Evolutionary conservation across 2,797 vertebrate species (phyloP).

Genomic region (Anolis apletophallus): DNA sequence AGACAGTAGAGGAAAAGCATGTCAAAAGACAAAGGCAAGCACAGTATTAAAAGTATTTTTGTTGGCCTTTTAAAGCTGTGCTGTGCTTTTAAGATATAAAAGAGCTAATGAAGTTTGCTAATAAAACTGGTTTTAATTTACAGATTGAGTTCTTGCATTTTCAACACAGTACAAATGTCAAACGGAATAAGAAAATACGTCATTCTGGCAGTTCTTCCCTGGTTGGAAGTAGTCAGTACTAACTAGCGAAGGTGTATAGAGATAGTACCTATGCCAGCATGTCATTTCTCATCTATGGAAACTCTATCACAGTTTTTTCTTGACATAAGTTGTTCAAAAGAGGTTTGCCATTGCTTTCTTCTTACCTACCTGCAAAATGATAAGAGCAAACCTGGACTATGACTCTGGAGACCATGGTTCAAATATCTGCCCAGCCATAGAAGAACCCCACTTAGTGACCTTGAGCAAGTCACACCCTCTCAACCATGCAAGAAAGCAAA

Average conservation of each 20-base stretch:
- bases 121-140: background rate
- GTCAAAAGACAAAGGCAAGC: conserved; percentile 53
- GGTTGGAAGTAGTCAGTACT: background rate
- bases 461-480: too few relatives aligned
- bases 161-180: background rate
- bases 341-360: too few relatives aligned
- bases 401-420: too few relatives aligned
- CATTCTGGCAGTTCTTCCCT: background rate
- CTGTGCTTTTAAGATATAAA: conserved; percentile 8
- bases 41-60: conserved; percentile 32
- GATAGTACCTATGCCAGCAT: background rate
- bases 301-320: too few relatives aligned
- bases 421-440: too few relatives aligned
- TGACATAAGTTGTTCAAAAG: too few relatives aligned
- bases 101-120: conserved; percentile 9
- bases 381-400: too few relatives aligned
- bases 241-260: background rate
- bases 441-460: too few relatives aligned
- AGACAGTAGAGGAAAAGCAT: conserved; percentile 57
- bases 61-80: background rate
- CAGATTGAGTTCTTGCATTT: background rate
- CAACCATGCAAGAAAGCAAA: too few relatives aligned
- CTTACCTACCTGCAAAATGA: background rate
- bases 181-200: background rate
- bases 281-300: too few relatives aligned